These are phyloP conservation scores for Stenichneumon culpator DNA, from an alignment of 2,888 invertebrate genomes.

Conservation along the genomic window DNA sequence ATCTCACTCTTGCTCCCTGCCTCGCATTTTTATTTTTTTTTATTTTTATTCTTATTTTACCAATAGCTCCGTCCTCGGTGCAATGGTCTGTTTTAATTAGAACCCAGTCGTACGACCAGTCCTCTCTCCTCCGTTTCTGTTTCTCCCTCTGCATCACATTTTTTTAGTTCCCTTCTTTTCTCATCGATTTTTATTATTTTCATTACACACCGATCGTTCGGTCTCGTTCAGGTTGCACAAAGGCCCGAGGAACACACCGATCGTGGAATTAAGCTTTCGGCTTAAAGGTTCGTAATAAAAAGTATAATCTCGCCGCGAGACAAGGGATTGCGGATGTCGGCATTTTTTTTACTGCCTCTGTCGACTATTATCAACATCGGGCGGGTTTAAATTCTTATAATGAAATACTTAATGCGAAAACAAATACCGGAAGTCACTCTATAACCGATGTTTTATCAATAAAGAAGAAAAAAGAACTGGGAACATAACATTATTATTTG, in stretches of 20 bases:
- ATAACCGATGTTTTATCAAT: too few species aligned
- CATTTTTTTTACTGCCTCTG: too few species aligned
- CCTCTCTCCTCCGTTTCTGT: conserved; percentile 38
- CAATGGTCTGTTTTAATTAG: conserved; percentile 66
- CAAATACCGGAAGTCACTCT: too few species aligned
- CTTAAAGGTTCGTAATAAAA: conserved; percentile 52
- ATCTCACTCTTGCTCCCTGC: neutral
- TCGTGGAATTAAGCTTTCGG: conserved; percentile 32
- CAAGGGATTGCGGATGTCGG: conserved; percentile 15
- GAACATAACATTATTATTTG: too few species aligned
- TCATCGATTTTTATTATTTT: conserved; percentile 44
- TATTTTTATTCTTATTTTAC: conserved; percentile 48
- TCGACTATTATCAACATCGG: too few species aligned
- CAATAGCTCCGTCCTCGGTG: conserved; percentile 59
- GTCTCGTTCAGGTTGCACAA: conserved; percentile 39
- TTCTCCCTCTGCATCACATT: conserved; percentile 47
- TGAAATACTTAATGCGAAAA: too few species aligned
- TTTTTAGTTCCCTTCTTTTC: conserved; percentile 21
- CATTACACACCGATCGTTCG: conserved; percentile 51
- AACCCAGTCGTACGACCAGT: conserved; percentile 55
- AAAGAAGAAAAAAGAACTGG: too few species aligned
- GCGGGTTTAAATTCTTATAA: too few species aligned
- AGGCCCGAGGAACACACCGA: conserved; percentile 8
- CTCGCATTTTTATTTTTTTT: conserved; percentile 32
- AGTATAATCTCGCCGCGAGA: conserved; percentile 36